Conservation (phyloP, 2,797 vertebrate genomes). For the Furcifer pardalis region DNA sequence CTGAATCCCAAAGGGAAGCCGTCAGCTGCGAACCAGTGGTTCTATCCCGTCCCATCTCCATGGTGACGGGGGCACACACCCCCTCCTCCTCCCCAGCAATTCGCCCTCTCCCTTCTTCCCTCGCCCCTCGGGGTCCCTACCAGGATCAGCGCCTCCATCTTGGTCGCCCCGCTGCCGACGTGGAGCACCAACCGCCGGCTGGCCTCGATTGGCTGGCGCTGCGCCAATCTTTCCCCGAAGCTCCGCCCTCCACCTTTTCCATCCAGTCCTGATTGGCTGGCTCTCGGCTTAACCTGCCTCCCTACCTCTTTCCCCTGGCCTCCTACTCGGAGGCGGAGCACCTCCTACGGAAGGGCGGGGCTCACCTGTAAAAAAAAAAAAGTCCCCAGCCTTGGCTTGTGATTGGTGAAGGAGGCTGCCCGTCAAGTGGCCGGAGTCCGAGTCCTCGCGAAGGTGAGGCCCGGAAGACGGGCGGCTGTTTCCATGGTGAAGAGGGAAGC, state of each 20-base stretch:
- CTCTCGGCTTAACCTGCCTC: not conserved
- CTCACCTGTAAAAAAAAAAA: not conserved
- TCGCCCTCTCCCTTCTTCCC: not conserved
- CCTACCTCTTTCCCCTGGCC: not conserved
- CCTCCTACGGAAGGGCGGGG: conserved; percentile 27
- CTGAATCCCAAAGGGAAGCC: too few species aligned
- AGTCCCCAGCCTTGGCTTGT: not conserved
- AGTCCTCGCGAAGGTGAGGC: not conserved
- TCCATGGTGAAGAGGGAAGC: conserved; percentile 62
- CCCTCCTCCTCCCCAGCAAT: conserved; percentile 1
- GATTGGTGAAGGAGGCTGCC: conserved; percentile 9
- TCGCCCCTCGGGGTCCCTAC: conserved; percentile 66
- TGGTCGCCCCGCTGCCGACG: conserved; percentile 75
- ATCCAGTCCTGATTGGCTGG: not conserved
- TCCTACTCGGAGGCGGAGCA: not conserved
- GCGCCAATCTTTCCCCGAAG: conserved; percentile 29
- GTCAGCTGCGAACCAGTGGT: not conserved
- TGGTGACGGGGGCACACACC: conserved; percentile 20
- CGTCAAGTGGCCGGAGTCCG: conserved; percentile 12
- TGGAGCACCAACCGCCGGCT: conserved; percentile 65
- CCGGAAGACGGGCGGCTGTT: conserved; percentile 49
- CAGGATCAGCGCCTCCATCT: conserved; percentile 80
- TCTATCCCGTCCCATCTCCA: conserved; percentile 13
- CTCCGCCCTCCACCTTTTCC: conserved; percentile 5
- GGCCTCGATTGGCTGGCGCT: conserved; percentile 53